phyloP scores from a whole-genome alignment of 2,888 invertebrate species.

The Dinocampus coccinellae region DNA sequence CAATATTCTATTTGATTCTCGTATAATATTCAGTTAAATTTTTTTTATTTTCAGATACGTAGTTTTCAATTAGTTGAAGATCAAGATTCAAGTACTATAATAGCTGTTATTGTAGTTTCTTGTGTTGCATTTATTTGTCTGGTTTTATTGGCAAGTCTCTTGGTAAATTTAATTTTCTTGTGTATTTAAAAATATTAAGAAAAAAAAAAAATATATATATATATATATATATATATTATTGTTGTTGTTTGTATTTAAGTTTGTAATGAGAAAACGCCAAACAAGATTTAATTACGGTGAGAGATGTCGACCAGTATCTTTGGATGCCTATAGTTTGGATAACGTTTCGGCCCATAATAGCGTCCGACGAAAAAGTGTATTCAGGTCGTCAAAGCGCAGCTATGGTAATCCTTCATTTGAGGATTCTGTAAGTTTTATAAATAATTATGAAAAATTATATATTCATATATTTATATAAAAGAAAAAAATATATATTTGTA shows the following conservation, averaged over 20 bases:
- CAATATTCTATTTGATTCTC: background rate
- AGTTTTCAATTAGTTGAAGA: constrained; percentile 61
- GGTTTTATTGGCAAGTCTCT: constrained; percentile 80
- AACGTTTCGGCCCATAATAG: constrained; percentile 87
- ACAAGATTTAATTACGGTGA: constrained; percentile 86
- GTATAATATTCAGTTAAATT: background rate
- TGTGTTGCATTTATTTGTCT: constrained; percentile 84
- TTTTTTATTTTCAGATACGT: constrained; percentile 54
- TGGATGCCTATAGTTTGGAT: constrained; percentile 91
- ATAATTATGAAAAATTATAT: background rate
- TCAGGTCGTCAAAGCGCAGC: constrained; percentile 85
- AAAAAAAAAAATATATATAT: background rate
- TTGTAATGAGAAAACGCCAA: constrained; percentile 85
- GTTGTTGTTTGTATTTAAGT: constrained; percentile 69
- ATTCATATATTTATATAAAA: too few species aligned
- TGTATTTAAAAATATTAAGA: background rate
- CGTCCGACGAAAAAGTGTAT: constrained; percentile 79
- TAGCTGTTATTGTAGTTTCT: constrained; percentile 86
- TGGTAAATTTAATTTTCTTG: constrained; percentile 72
- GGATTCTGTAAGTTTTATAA: constrained; percentile 78
- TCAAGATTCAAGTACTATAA: constrained; percentile 71
- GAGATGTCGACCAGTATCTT: constrained; percentile 87
- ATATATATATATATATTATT: too few species aligned
- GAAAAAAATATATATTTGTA: too few species aligned
- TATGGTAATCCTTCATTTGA: constrained; percentile 93